Evolutionary conservation across 2,797 vertebrate genomes (phyloP), one percentile per base, ranked within the genome.

Genomic region (Hapalemur alaotrensis): DNA sequence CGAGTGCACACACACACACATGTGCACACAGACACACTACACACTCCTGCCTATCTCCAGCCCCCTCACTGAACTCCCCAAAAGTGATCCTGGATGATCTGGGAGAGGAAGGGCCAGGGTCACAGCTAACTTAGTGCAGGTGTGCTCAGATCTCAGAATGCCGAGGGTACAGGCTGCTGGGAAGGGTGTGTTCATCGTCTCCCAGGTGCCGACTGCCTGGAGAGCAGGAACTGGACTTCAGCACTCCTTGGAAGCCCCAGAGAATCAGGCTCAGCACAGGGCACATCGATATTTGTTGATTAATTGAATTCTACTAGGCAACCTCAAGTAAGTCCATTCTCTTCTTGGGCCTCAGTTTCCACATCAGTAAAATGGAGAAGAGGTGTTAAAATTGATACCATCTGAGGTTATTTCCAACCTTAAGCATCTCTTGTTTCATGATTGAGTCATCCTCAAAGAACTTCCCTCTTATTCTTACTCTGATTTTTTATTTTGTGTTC

Each of bases 1-100:
- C 0, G 30, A 6, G 10, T n/a, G n/a, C 7, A 50, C 1, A 32
- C 3, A 28, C 7, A 25, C n/a, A 32, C 30, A n/a, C 1, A 14
- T 2, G 43, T 46, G 9, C 1, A 32, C 3, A 25, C 10, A 38
- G 38, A 38, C 91, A 18, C 25, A 32, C 30, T 4, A 2, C 10
- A 63, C 46, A 43, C 23, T 9, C 38, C 4, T 92, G 28, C 57
- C 69, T 91, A 8, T 65, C 14, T 35, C 8, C 2, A 63, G n/a
- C 4, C n/a, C 3, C 20, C 6, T 48, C 67, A 87, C 0, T 52
- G 17, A 86, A 52, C 12, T 83, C 61, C 9, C 35, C 10, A 15
- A 22, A 90, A 69, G 23, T 28, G 54, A 79, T 28, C 25, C 57
- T 86, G 30, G 17, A 70, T 61, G 15, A 79, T 11, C 20, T 52